Percentiles rank a stretch among this genome's conserved stretches.
Conservation (phyloP, 2,113 vertebrate genomes). For the Gorilla gorilla region DNA sequence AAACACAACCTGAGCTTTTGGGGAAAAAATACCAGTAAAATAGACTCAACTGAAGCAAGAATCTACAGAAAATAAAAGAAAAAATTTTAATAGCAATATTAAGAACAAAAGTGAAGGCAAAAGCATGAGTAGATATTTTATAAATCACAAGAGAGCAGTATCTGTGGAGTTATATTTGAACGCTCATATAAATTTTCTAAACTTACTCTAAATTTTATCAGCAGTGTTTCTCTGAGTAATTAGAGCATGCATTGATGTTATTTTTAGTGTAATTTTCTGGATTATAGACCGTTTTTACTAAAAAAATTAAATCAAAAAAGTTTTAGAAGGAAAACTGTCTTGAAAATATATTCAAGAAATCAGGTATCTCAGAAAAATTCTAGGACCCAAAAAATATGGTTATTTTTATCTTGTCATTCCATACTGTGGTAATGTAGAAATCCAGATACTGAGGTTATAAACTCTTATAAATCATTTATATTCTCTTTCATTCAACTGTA, state of each 20-base stretch:
- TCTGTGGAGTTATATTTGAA: background rate
- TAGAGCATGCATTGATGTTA: background rate
- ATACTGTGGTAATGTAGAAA: background rate
- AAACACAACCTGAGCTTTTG: background rate
- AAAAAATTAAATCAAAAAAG: background rate
- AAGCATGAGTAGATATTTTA: background rate
- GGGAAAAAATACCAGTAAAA: background rate
- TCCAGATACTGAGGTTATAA: slow-evolving; percentile 33
- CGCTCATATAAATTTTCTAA: background rate
- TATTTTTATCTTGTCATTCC: slow-evolving; percentile 35
- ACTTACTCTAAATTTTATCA: background rate
- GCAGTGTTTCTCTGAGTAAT: background rate
- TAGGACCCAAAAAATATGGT: background rate
- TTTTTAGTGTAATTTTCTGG: background rate
- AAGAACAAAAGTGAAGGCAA: background rate
- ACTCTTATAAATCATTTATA: slow-evolving; percentile 52
- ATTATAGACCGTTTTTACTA: background rate
- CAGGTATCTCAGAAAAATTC: background rate
- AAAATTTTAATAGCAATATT: background rate
- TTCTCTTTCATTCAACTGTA: slow-evolving; percentile 45
- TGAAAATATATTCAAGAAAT: slow-evolving; percentile 12
- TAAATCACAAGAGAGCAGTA: background rate
- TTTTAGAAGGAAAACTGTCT: background rate
- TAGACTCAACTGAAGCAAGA: background rate
- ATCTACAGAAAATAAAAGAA: background rate